These are phyloP conservation scores for Patella depressa DNA, from an alignment of 2,888 invertebrate genomes.

Conservation along the genomic window DNA sequence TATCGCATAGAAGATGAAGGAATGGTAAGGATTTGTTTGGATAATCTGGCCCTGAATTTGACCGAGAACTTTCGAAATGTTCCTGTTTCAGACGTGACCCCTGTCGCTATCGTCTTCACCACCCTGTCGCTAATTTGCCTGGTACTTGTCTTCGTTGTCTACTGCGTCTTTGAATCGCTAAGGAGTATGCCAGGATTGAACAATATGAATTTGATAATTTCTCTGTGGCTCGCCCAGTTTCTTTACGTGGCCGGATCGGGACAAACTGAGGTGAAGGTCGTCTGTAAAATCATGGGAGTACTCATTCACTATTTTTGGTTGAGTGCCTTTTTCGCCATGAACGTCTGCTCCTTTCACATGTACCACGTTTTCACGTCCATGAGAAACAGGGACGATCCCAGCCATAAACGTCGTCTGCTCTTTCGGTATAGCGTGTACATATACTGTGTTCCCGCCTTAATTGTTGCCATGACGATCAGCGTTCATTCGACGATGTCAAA, in stretches of 20 bases:
- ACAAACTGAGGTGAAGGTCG: conserved; percentile 16
- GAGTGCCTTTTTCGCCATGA: conserved; percentile 39
- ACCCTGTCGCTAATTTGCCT: conserved; percentile 33
- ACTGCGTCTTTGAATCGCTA: conserved; percentile 29
- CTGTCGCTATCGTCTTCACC: conserved; percentile 26
- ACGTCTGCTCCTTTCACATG: conserved; percentile 41
- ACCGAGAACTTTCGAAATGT: neutral
- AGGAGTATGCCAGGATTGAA: conserved; percentile 39
- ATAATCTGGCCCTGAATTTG: conserved; percentile 15
- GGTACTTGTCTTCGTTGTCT: conserved; percentile 30
- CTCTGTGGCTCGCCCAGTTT: conserved; percentile 32
- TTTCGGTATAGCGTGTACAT: conserved; percentile 35
- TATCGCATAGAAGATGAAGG: conserved; percentile 8
- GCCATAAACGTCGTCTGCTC: conserved; percentile 22
- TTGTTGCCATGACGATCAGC: conserved; percentile 27
- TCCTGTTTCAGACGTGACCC: neutral
- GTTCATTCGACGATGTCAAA: conserved; percentile 22
- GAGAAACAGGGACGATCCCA: conserved; percentile 12
- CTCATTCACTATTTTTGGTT: conserved; percentile 42
- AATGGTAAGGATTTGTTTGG: conserved; percentile 19
- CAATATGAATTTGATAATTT: conserved; percentile 34
- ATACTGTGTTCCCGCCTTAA: conserved; percentile 31
- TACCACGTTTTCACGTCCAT: conserved; percentile 35
- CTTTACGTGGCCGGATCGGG: conserved; percentile 29
- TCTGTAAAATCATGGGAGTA: conserved; percentile 34